Base-by-base conservation (phyloP, 2,888 invertebrate species). In the Dryobotodes eremita region DNA sequence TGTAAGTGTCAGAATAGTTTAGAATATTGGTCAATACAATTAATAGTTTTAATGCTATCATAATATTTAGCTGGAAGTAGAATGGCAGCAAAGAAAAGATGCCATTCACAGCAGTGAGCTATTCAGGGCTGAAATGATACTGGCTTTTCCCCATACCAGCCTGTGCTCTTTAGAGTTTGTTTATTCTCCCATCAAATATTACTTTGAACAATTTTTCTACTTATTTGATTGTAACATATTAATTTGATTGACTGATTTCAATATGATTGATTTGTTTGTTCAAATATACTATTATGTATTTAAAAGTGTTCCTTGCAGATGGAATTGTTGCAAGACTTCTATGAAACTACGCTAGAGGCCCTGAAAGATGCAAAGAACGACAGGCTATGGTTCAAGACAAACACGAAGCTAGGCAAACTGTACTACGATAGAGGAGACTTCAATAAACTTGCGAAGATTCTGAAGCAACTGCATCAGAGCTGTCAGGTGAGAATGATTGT, bases 321-420 rank as follows among this genome's bases (percentile, higher is more conserved):
- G 99, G 99, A 99, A 94, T 96, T 99, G 50, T 96, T 99, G 61
- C 99, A 99, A 97, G 99, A 99, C 93, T 99, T 99, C 95, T 99
- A 99, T 95, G 99, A 99, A 95, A 99, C 99, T 1, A 99, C 99
- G 0, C 95, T 99, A 91, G 99, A 99, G 93, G 99, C 99, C 15
- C 95, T 99, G 77, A 99, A 99, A 94, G 99, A 99, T 97, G 99
- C 99, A 1, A 99, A 99, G 95, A 99, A 99, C 95, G 99, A 99
- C 95, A 97, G 99, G 84, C 97, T 99, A 76, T 99, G 99, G 99
- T 99, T 99, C 94, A 99, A 99, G 96, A 99, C 99, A 0, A 99
- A 99, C 94, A 99, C 99, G 0, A 99, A 99, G 97, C 97, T 99
- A 89, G 99, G 99, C 69, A 99, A 99, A 96, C 97, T 99, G 46